These are phyloP conservation scores for Stratiolaelaps scimitus DNA, from an alignment of 1,140 invertebrate genomes.

Conservation along the genomic window DNA sequence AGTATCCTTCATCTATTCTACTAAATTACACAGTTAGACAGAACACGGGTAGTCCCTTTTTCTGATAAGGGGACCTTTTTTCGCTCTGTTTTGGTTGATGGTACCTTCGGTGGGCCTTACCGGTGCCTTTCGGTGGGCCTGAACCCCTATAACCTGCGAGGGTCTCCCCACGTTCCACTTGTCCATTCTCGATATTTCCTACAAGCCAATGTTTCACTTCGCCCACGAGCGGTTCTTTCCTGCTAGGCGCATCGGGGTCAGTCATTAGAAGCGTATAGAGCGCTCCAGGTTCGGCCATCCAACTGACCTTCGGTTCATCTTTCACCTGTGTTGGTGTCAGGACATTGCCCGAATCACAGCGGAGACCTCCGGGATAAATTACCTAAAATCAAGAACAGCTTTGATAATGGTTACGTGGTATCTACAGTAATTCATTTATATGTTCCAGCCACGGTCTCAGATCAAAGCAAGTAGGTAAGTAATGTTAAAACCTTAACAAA, in stretches of 20 bases:
- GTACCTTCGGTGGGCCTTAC: background rate
- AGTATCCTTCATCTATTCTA: background rate
- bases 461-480: no score
- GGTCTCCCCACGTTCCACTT: slow-evolving; percentile 34
- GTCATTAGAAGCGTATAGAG: slow-evolving; percentile 35
- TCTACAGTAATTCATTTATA: no score
- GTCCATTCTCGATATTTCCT: slow-evolving; percentile 35
- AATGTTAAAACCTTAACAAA: no score
- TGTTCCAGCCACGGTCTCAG: no score
- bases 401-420: no score
- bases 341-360: slow-evolving; percentile 31
- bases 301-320: slow-evolving; percentile 33
- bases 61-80: no score
- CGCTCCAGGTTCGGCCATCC: slow-evolving; percentile 31
- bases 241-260: slow-evolving; percentile 35
- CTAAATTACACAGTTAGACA: background rate
- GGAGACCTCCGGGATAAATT: slow-evolving; percentile 32
- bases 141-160: slow-evolving; percentile 34
- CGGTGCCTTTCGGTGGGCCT: slow-evolving; percentile 34
- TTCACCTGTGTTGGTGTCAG: slow-evolving; percentile 36
- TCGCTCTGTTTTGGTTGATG: background rate
- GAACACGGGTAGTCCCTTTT: slow-evolving; percentile 1
- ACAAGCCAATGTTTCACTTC: slow-evolving; percentile 36
- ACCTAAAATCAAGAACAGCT: slow-evolving; percentile 23
- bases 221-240: slow-evolving; percentile 33